A percentile compares a stretch with the other conserved stretches of the same genome.
Evolutionary conservation across 1,140 invertebrate species (phyloP).

Genomic region (Apis laboriosa): DNA sequence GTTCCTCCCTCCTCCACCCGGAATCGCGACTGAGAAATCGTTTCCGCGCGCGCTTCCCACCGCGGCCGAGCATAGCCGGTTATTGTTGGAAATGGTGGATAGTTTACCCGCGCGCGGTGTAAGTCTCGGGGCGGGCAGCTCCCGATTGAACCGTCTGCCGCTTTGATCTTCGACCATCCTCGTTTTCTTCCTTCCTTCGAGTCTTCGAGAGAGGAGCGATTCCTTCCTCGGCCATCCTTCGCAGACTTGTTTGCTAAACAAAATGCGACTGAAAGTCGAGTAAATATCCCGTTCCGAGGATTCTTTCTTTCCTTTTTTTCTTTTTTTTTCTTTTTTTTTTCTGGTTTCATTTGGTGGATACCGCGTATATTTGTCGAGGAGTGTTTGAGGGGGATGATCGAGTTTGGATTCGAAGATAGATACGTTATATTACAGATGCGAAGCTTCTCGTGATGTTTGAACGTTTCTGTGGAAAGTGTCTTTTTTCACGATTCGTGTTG

Average conservation of each 20-base stretch:
- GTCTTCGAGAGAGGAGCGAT: too few relatives aligned
- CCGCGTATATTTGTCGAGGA: too few relatives aligned
- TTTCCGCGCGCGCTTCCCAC: neutral
- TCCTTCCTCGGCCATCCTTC: slow-evolving; percentile 1
- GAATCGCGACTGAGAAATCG: slow-evolving; percentile 22
- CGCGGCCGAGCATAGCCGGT: neutral
- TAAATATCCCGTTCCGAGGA: slow-evolving; percentile 58
- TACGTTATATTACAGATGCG: too few relatives aligned
- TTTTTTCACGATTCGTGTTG: too few relatives aligned
- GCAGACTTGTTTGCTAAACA: slow-evolving; percentile 57
- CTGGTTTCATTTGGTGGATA: too few relatives aligned
- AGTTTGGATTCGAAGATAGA: neutral
- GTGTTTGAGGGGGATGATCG: neutral
- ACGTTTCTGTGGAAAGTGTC: too few relatives aligned
- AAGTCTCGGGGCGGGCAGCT: slow-evolving; percentile 19
- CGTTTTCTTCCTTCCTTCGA: neutral
- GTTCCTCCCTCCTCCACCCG: neutral
- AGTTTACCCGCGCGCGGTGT: slow-evolving; percentile 35
- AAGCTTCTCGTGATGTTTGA: too few relatives aligned
- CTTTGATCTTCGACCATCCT: slow-evolving; percentile 49
- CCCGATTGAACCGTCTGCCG: slow-evolving; percentile 26
- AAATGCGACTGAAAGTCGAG: slow-evolving; percentile 51
- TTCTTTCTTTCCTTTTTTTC: slow-evolving; percentile 7
- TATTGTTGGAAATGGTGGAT: slow-evolving; percentile 44
- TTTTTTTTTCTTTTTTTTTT: neutral